Evolutionary conservation across 2,888 invertebrate species (phyloP).

Genomic region (Nemoura dubitans): DNA sequence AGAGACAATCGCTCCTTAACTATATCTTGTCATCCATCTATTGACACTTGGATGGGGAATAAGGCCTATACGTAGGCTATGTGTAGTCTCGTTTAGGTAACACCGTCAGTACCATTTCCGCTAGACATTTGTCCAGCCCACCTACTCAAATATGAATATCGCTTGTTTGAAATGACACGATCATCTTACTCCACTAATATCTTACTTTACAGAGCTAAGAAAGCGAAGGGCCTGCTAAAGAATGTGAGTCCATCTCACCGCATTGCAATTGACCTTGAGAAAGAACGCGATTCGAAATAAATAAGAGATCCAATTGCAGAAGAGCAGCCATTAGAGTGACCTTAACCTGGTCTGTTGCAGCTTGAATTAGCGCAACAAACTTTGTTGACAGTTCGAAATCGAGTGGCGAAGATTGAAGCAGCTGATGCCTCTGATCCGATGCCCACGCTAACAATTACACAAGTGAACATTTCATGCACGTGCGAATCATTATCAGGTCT

Average conservation of each 20-base stretch:
- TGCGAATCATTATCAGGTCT: no score
- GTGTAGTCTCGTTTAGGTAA: not conserved
- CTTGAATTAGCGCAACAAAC: no score
- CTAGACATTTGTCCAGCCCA: constrained; percentile 3
- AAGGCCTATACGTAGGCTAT: not conserved
- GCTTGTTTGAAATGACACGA: constrained; percentile 19
- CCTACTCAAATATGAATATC: constrained; percentile 29
- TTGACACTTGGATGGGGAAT: constrained; percentile 19
- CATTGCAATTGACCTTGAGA: no score
- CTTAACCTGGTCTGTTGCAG: no score
- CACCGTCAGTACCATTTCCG: constrained; percentile 18
- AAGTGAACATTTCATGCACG: no score
- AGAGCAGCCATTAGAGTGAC: no score
- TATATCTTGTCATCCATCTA: constrained; percentile 26
- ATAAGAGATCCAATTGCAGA: no score
- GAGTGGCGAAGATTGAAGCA: not conserved
- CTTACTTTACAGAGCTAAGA: no score
- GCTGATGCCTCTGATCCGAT: not conserved
- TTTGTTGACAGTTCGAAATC: not conserved
- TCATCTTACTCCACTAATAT: not conserved
- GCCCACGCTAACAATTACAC: not conserved
- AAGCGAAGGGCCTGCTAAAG: no score
- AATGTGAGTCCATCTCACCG: no score
- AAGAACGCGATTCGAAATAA: no score
- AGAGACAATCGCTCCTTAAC: not conserved